A percentile compares a stretch with the other conserved stretches of the same genome.
phyloP scores from a whole-genome alignment of 2,888 invertebrate genomes.

The Athalia cordata region DNA sequence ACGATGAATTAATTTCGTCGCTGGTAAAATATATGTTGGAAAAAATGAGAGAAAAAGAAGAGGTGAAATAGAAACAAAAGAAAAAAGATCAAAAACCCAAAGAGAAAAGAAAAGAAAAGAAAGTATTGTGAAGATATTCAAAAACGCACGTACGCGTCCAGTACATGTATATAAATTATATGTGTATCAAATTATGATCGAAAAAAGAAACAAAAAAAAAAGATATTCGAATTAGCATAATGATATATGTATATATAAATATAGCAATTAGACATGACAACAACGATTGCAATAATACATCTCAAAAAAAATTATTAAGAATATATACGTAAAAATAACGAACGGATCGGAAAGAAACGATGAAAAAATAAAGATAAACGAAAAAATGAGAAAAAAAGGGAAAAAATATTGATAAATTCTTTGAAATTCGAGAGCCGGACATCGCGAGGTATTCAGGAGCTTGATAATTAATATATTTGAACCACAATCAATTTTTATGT shows the following conservation, averaged over 20 bases:
- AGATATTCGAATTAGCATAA: not conserved
- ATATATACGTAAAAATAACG: too few relatives aligned
- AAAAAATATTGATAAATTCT: constrained; percentile 10
- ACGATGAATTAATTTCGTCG: constrained; percentile 42
- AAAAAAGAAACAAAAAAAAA: not conserved
- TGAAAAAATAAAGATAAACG: not conserved
- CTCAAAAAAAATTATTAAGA: constrained; percentile 25
- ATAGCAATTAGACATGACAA: constrained; percentile 42
- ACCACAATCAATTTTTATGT: constrained; percentile 37
- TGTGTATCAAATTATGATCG: constrained; percentile 6
- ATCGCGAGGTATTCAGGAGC: constrained; percentile 30
- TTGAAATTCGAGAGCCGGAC: not conserved
- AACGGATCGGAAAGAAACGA: not conserved
- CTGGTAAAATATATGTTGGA: constrained; percentile 41
- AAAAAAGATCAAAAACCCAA: too few relatives aligned
- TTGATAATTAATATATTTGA: constrained; percentile 11
- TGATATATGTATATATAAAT: constrained; percentile 23
- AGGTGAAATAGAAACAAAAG: not conserved
- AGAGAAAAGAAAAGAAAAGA: constrained; percentile 14
- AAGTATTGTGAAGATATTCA: too few relatives aligned
- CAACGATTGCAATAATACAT: constrained; percentile 45
- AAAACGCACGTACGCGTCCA: constrained; percentile 10
- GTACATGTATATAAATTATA: not conserved
- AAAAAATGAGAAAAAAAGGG: not conserved
- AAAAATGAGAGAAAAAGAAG: constrained; percentile 26